Evolutionary conservation across 2,797 vertebrate genomes (phyloP).

Genomic region (Valencia hispanica): DNA sequence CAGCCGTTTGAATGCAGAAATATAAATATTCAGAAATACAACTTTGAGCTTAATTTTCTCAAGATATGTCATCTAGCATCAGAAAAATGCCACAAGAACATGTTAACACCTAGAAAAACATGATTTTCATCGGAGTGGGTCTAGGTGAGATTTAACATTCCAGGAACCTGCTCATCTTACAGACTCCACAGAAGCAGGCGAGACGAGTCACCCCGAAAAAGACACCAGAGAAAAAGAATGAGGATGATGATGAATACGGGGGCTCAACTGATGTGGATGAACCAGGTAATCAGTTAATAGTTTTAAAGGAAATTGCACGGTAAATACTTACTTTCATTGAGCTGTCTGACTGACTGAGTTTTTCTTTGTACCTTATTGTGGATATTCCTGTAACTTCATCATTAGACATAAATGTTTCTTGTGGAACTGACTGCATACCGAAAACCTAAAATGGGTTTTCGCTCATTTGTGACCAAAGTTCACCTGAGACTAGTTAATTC

Average conservation of each 20-base stretch:
- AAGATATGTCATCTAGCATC: too few relatives aligned
- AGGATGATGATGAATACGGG: conserved; percentile 77
- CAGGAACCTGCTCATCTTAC: neutral
- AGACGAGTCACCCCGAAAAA: conserved; percentile 64
- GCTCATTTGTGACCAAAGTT: neutral
- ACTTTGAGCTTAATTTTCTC: too few relatives aligned
- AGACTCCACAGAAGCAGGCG: conserved; percentile 64
- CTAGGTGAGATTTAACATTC: neutral
- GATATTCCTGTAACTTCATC: neutral
- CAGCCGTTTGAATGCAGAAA: too few relatives aligned
- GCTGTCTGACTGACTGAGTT: neutral
- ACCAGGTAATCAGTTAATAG: conserved; percentile 62
- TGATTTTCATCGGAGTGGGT: too few relatives aligned
- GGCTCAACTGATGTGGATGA: conserved; percentile 87
- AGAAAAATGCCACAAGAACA: too few relatives aligned
- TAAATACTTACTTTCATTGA: neutral
- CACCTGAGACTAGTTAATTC: too few relatives aligned
- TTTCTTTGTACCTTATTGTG: neutral
- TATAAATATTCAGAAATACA: too few relatives aligned
- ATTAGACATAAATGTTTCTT: neutral
- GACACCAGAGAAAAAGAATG: conserved; percentile 43
- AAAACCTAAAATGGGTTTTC: neutral
- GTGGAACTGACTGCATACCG: neutral
- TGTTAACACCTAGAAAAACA: too few relatives aligned
- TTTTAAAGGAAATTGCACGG: neutral